Evolutionary conservation across 2,797 vertebrate genomes (phyloP).

Genomic region (Euthynnus affinis): DNA sequence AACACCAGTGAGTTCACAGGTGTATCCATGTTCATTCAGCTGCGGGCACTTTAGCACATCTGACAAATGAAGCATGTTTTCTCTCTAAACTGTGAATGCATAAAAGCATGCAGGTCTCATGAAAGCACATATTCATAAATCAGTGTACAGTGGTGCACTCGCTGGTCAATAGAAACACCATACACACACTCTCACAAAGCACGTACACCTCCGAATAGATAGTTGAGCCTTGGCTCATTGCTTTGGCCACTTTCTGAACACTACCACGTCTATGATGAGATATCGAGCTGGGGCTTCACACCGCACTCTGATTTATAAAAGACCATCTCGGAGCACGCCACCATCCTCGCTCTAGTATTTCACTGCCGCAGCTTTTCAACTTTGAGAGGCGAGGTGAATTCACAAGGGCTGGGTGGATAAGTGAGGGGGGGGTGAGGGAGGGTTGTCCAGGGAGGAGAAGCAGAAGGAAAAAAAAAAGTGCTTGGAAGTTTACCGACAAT

Average conservation of each 20-base stretch:
- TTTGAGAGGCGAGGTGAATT: conserved; percentile 55
- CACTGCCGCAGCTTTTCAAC: conserved; percentile 68
- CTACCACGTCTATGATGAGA: conserved; percentile 78
- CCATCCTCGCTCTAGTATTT: conserved; percentile 64
- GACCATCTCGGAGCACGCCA: conserved; percentile 60
- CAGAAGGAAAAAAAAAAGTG: conserved; percentile 22
- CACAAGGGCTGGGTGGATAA: conserved; percentile 36
- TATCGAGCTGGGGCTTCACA: conserved; percentile 77
- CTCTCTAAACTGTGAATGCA: conserved; percentile 56
- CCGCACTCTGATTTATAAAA: conserved; percentile 80
- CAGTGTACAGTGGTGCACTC: conserved; percentile 57
- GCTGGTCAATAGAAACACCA: conserved; percentile 65
- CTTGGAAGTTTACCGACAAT: conserved; percentile 60
- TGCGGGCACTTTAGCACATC: conserved; percentile 43
- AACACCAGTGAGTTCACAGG: conserved; percentile 25
- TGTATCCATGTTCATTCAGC: conserved; percentile 49
- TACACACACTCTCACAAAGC: conserved; percentile 53
- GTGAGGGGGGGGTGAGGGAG: neutral
- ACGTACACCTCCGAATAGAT: conserved; percentile 61
- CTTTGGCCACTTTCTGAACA: conserved; percentile 75
- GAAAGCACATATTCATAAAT: conserved; percentile 69
- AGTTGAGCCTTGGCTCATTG: conserved; percentile 69
- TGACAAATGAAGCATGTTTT: conserved; percentile 61
- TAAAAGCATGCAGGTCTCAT: conserved; percentile 48
- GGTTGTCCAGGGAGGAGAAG: conserved; percentile 5